Conservation (phyloP, 1,140 invertebrate genomes). For the Saccostrea glomerata region DNA sequence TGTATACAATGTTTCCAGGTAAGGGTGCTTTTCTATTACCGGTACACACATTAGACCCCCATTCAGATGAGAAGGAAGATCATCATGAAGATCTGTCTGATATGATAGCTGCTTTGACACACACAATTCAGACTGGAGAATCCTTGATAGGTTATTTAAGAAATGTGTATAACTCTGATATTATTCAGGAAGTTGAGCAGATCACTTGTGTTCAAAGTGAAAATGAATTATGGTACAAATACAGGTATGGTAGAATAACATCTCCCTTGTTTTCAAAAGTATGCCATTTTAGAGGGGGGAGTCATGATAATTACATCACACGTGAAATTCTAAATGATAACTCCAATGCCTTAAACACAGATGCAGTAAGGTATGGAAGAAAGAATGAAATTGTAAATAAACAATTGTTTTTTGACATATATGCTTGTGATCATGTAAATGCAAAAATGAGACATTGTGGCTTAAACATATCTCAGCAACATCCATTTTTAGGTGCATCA, state of each 20-base stretch:
- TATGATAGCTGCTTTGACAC: background rate
- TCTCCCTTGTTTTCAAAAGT: background rate
- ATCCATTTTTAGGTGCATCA: constrained; percentile 25
- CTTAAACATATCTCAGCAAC: background rate
- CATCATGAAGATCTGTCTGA: background rate
- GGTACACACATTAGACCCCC: background rate
- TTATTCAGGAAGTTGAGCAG: constrained; percentile 18
- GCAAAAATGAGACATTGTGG: constrained; percentile 12
- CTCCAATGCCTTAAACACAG: background rate
- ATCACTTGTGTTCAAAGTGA: constrained; percentile 35
- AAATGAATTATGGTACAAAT: constrained; percentile 10
- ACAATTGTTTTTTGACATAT: constrained; percentile 37
- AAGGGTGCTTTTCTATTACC: background rate
- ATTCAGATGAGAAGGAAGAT: constrained; percentile 16
- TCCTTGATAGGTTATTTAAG: too few relatives aligned
- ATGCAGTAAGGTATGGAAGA: constrained; percentile 9
- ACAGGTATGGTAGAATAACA: constrained; percentile 34
- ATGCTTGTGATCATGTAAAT: background rate
- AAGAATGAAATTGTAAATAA: constrained; percentile 22
- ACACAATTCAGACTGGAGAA: background rate
- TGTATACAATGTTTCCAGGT: background rate
- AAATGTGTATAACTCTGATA: background rate
- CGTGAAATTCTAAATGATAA: constrained; percentile 10
- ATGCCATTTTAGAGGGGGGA: background rate
- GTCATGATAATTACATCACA: constrained; percentile 40